phyloP scores from a whole-genome alignment of 2,113 vertebrate species.

The Tursiops truncatus region DNA sequence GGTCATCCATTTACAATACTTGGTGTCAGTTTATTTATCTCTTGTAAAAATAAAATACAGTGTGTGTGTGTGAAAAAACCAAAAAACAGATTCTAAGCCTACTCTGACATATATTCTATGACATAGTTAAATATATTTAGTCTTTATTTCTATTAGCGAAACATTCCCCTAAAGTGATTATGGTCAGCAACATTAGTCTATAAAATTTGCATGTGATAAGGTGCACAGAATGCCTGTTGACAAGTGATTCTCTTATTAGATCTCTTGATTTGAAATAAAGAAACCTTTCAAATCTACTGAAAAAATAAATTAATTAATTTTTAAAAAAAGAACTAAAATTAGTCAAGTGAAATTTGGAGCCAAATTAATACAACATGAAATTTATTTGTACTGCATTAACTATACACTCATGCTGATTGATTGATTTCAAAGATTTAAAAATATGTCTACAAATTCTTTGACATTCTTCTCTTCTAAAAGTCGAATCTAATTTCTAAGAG shows the following conservation, averaged over 20 bases:
- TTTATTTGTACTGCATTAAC: not conserved
- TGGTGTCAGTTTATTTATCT: too few species aligned
- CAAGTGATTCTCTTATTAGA: conserved; percentile 43
- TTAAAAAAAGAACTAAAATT: not conserved
- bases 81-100: not conserved
- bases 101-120: not conserved
- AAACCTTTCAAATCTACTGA: conserved; percentile 6
- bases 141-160: conserved; percentile 30
- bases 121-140: not conserved
- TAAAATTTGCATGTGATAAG: conserved; percentile 45
- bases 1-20: too few species aligned
- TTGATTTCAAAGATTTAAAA: not conserved
- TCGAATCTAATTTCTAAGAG: not conserved
- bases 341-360: conserved; percentile 25
- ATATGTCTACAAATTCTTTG: not conserved
- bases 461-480: not conserved
- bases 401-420: not conserved
- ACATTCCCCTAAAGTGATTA: not conserved
- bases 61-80: too few species aligned
- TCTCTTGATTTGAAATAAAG: conserved; percentile 46
- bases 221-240: not conserved
- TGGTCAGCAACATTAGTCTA: not conserved
- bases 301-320: not conserved
- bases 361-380: not conserved
- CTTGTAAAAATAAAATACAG: too few species aligned